These are phyloP conservation scores for Atrichornis clamosus DNA, from an alignment of 2,113 vertebrate species.

Conservation along the genomic window DNA sequence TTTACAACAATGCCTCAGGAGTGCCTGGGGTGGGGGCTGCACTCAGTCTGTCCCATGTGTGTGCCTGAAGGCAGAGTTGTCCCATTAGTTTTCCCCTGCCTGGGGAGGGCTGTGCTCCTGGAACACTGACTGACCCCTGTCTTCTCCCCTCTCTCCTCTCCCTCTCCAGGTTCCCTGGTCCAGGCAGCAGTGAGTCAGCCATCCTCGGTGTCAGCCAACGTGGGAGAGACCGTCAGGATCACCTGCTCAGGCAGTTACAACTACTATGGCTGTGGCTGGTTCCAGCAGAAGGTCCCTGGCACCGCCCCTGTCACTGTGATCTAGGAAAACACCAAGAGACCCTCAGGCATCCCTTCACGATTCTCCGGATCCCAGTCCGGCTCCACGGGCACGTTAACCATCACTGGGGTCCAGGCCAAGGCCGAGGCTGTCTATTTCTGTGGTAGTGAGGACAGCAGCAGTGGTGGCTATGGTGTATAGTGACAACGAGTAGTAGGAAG, in stretches of 20 bases:
- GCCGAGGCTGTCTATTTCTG: neutral
- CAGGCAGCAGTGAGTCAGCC: neutral
- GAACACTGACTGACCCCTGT: neutral
- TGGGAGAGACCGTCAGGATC: neutral
- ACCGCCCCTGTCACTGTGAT: neutral
- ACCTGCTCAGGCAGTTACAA: neutral
- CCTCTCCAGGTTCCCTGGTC: neutral
- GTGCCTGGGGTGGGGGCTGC: no score
- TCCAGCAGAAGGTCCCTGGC: neutral
- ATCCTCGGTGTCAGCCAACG: accelerated
- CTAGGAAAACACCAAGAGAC: accelerated
- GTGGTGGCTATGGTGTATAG: neutral
- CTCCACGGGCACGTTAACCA: accelerated
- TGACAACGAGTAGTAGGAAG: neutral
- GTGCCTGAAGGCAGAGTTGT: no score
- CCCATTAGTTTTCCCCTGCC: no score
- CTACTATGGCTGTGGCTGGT: neutral
- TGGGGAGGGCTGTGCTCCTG: no score
- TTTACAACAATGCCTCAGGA: no score
- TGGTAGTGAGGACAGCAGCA: neutral
- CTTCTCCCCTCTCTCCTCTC: neutral
- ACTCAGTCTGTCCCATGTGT: no score
- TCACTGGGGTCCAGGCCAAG: neutral
- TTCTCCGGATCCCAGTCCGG: accelerated
- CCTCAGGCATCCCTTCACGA: neutral